Evolutionary conservation across 2,113 vertebrate genomes (phyloP), one percentile per base, ranked within the genome.

Genomic region (Desmodus rotundus): DNA sequence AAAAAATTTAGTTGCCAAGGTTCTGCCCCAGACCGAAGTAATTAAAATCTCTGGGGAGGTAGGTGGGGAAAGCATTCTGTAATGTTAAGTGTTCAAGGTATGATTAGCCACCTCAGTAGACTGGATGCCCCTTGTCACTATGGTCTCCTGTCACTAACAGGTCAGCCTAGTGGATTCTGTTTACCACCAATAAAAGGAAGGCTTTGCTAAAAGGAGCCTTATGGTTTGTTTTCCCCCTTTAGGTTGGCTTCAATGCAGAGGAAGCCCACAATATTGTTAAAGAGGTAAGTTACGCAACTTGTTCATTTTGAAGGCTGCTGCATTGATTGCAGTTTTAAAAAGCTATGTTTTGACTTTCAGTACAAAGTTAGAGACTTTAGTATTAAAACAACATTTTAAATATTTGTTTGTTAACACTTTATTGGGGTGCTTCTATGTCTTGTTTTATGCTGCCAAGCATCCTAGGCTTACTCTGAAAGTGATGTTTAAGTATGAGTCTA

Each of bases 221-320:
- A 31, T 88, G n/a, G 88, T 94, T 50, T 89, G 28, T 97, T 88
- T 97, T 0, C 95, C 61, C 45, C 15, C 96, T 96, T 58, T 97
- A 99, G 98, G 98, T 98, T 97, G 98, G 97, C 88, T 99, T 99
- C 96, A 98, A 98, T 97, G 96, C 97, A 78, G 98, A 99, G 31
- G 98, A 99, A 95, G 98, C 98, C 2, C 98, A 99, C 89, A 98
- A 97, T 97, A 98, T 98, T 20, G 97, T 99, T 81, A 99, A 98
- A 87, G 98, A 99, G 96, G 98, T 98, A 93, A 87, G 98, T 98
- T 96, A 84, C 33, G 63, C 4, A 24, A 95, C n/a, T 90, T 87
- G 36, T 89, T 58, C 20, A 41, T 76, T 80, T 58, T 33, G 31
- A 61, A 87, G 58, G n/a, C 38, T 81, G 15, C 12, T 87, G 3